Evolutionary conservation across 2,113 vertebrate species (phyloP).

Genomic region (Gasterosteus aculeatus): DNA sequence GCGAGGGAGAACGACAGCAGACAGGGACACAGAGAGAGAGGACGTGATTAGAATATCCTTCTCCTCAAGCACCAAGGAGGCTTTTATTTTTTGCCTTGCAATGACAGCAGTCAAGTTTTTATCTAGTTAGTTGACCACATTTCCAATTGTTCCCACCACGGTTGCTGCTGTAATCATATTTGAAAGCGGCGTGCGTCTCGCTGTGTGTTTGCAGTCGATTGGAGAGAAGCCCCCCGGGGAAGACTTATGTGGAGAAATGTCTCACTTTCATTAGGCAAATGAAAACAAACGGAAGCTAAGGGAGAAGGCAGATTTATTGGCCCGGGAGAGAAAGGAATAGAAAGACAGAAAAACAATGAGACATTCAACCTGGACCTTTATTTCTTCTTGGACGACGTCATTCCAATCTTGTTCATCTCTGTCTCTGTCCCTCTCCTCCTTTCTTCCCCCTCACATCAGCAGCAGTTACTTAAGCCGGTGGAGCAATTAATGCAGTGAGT

Average conservation of each 20-base stretch:
- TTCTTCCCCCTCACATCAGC: slow-evolving; percentile 34
- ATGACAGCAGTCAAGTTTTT: slow-evolving; percentile 52
- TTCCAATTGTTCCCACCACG: slow-evolving; percentile 42
- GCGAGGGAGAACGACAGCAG: slow-evolving; percentile 31
- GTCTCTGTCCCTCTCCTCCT: slow-evolving; percentile 6
- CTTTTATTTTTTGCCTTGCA: slow-evolving; percentile 46
- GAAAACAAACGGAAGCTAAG: slow-evolving; percentile 50
- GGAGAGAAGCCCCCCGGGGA: slow-evolving; percentile 51
- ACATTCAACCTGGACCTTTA: slow-evolving; percentile 25
- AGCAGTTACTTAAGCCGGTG: slow-evolving; percentile 23
- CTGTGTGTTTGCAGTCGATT: slow-evolving; percentile 32
- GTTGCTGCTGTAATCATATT: slow-evolving; percentile 60
- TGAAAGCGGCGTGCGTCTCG: slow-evolving; percentile 42
- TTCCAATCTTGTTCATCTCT: slow-evolving; percentile 14
- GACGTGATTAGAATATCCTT: slow-evolving; percentile 52
- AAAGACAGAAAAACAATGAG: slow-evolving; percentile 26
- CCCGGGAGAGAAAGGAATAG: slow-evolving; percentile 31
- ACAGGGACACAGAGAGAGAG: slow-evolving; percentile 22
- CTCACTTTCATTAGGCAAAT: slow-evolving; percentile 74
- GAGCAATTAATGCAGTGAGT: slow-evolving; percentile 74
- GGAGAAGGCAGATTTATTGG: slow-evolving; percentile 50
- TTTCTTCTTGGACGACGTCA: slow-evolving; percentile 1
- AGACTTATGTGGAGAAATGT: slow-evolving; percentile 63
- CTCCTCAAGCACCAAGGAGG: slow-evolving; percentile 37
- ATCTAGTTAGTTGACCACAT: slow-evolving; percentile 57